Evolutionary conservation across 2,113 vertebrate genomes (phyloP), one percentile per base, ranked within the genome.

Genomic region (Ondatra zibethicus): DNA sequence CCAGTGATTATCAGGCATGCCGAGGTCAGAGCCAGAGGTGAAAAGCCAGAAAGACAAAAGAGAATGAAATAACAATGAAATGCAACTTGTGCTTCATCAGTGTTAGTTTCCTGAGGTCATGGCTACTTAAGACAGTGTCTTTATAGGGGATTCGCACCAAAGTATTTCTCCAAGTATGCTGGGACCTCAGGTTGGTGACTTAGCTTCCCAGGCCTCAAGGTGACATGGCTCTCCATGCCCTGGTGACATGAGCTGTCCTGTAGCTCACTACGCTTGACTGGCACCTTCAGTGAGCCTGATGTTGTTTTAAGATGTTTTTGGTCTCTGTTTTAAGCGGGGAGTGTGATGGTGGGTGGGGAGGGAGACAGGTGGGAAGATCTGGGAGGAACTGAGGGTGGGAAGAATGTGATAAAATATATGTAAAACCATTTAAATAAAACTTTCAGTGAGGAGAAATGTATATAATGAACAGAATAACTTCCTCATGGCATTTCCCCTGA

Each of bases 301-400:
- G 52, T 87, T 90, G 6, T 82, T 86, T 86, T n/a, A 90, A 88
- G 92, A 68, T 80, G n/a, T 10, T 45, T 85, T 85, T 61, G 12
- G 33, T 55, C 33, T 63, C 39, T 85, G 55, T 45, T 65, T 63
- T 42, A 42, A 36, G 27, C 3, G 23, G 19, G 16, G 36, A 85
- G n/a, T 65, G 5, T 16, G 58, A 19, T 4, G 50, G 11, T 13
- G 19, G 9, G 8, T 39, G 17, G 36, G 19, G 23, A 77, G 73
- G 25, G 21, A 89, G 85, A 52, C 45, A 70, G 72, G 27, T 27
- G 11, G 13, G 78, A 80, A 36, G 33, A 58, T 81, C 33, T n/a
- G 52, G 23, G 80, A n/a, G 21, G 52, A 58, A 82, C 3, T 81
- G 80, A 82, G 11, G 33, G 4, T 50, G 50, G 50, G 50, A 50